Conservation (phyloP, 1,140 invertebrate species). For the Elymnias hypermnestra region DNA sequence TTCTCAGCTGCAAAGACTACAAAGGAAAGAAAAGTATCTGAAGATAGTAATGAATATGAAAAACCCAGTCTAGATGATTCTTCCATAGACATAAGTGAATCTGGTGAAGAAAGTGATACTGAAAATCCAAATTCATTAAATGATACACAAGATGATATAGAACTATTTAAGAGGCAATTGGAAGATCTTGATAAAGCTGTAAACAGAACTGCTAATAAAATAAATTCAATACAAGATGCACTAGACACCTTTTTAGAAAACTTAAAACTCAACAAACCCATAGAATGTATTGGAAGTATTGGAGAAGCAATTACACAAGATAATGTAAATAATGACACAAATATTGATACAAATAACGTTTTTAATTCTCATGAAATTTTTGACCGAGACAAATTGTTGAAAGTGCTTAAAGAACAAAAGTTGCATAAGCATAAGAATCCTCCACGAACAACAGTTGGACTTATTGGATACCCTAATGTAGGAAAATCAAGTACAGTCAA, state of each 20-base stretch:
- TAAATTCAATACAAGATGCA: conserved; percentile 68
- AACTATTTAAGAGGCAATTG: conserved; percentile 60
- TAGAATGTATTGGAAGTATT: conserved; percentile 34
- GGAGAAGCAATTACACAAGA: neutral
- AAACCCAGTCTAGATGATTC: conserved; percentile 28
- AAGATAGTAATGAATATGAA: conserved; percentile 33
- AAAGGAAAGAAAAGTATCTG: conserved; percentile 66
- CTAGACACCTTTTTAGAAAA: conserved; percentile 68
- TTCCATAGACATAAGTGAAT: conserved; percentile 36
- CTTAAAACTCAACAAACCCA: conserved; percentile 44
- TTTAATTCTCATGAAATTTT: conserved; percentile 73
- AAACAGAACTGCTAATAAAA: conserved; percentile 68
- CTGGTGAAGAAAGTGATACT: conserved; percentile 35
- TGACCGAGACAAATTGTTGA: conserved; percentile 78
- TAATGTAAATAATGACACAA: conserved; percentile 4
- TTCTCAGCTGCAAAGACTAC: conserved; percentile 76
- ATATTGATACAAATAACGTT: conserved; percentile 22
- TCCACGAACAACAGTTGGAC: conserved; percentile 86
- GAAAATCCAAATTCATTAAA: conserved; percentile 45
- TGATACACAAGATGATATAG: conserved; percentile 61
- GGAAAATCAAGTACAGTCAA: conserved; percentile 99
- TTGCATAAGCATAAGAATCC: conserved; percentile 78
- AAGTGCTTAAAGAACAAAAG: conserved; percentile 83
- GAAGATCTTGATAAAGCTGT: conserved; percentile 53
- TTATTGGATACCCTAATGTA: conserved; percentile 99